Percentiles rank a stretch among this genome's conserved stretches.
Conservation (phyloP, 2,797 vertebrate genomes). For the Loris lydekkerianus region DNA sequence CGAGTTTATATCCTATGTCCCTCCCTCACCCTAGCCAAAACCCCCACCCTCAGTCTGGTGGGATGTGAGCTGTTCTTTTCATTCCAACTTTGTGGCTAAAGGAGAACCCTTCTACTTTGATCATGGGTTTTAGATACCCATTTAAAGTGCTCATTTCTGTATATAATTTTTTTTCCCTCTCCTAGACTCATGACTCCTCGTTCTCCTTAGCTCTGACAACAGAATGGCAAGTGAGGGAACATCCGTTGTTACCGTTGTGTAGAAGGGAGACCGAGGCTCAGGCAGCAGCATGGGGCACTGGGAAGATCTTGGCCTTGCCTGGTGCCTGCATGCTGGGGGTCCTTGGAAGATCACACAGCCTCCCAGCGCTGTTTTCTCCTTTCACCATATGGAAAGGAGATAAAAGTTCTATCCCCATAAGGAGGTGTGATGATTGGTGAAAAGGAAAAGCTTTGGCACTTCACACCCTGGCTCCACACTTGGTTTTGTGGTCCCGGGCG, state of each 20-base stretch:
- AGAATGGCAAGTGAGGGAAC: background rate
- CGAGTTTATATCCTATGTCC: background rate
- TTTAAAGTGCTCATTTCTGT: background rate
- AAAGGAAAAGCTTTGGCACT: background rate
- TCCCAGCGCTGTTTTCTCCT: background rate
- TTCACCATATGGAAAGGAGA: background rate
- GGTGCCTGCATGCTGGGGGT: background rate
- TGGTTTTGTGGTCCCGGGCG: background rate
- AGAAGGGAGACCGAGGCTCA: conserved; percentile 1
- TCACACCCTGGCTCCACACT: background rate
- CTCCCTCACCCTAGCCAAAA: background rate
- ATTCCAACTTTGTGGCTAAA: background rate
- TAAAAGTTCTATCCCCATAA: background rate
- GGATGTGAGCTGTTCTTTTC: background rate
- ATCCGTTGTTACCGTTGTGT: background rate
- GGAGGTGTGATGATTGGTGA: background rate
- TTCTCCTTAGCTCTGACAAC: background rate
- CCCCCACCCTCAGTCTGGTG: background rate
- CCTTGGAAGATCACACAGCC: background rate
- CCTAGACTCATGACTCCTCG: background rate
- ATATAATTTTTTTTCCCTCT: background rate
- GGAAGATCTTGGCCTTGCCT: background rate
- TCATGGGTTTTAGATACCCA: background rate
- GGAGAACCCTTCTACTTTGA: conserved; percentile 9
- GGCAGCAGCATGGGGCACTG: fast-evolving